Evolutionary conservation across 1,140 invertebrate genomes (phyloP), one percentile per base, ranked within the genome.

Genomic region (Chelonus insularis): DNA sequence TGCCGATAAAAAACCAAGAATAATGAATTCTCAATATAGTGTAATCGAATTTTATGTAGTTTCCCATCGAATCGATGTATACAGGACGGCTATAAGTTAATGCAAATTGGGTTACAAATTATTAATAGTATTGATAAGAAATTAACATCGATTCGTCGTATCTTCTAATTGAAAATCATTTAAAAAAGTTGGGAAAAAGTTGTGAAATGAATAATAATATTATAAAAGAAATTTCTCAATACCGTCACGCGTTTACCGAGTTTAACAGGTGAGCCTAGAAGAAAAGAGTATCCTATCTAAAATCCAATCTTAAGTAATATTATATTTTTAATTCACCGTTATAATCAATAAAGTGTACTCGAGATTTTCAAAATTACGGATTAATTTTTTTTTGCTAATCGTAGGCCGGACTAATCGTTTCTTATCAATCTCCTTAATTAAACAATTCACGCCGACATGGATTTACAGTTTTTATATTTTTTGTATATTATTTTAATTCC

Each of bases 401-500:
- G 72, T 78, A 78, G 75, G 76, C 74, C 76, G 74, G 74, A 76
- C 74, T 77, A 78, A 76, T 72, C 71, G 63, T 70, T 68, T 69
- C 61, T 62, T 64, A 57, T 54, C 37, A 20, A 57, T 59, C 55
- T 54, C 45, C 20, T 48, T 58, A 29, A 36, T 32, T 41, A 25
- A 20, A 34, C 25, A 59, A 50, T 50, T 50, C 18, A 48, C 9
- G 47, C 14, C 20, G 47, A 25, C 47, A 29, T 29, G 47, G 2
- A 60, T 52, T 32, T 56, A 60, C 64, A 41, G 47, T 58, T 18
- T 39, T 12, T 8, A 20, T 56, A 16, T 14, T 39, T 6, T 36
- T 45, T 7, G 14, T 57, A 18, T 60, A 55, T 55, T 56, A n/a
- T 25, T 23, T 47, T 56, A 41, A 41, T 5, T n/a, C 20, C 20